A percentile compares a stretch with the other conserved stretches of the same genome.
These are phyloP conservation scores for Tiaroga cobitis DNA, from an alignment of 2,797 vertebrate species.

Conservation along the genomic window DNA sequence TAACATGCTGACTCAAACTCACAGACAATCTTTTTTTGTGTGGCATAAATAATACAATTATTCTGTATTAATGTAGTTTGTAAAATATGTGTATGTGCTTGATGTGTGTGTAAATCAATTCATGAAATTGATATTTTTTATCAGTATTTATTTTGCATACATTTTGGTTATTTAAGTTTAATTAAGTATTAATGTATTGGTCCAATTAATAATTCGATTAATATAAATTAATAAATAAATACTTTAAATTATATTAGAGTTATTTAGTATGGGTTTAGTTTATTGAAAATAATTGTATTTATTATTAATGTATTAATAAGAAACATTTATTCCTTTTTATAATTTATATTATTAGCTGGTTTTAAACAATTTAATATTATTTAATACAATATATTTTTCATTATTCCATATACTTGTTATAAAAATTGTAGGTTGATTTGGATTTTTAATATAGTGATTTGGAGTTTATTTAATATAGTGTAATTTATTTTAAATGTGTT, in stretches of 20 bases:
- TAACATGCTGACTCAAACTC: constrained; percentile 65
- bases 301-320: not conserved
- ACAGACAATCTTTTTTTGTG: not conserved
- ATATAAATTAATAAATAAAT: not conserved
- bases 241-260: not conserved
- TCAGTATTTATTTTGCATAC: too few species aligned
- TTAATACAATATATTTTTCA: not conserved
- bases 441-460: not conserved
- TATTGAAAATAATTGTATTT: not conserved
- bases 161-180: not conserved
- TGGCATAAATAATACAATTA: not conserved
- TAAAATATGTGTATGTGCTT: too few species aligned
- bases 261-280: not conserved
- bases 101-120: not conserved
- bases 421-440: not conserved
- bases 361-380: not conserved
- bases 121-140: not conserved
- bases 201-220: not conserved
- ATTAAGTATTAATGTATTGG: not conserved
- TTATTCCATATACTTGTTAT: not conserved
- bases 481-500: too few species aligned
- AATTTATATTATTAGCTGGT: not conserved
- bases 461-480: not conserved
- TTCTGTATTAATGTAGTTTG: too few species aligned
- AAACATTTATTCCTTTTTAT: not conserved